phyloP scores from a whole-genome alignment of 2,113 vertebrate genomes.

The Ophiodon elongatus region DNA sequence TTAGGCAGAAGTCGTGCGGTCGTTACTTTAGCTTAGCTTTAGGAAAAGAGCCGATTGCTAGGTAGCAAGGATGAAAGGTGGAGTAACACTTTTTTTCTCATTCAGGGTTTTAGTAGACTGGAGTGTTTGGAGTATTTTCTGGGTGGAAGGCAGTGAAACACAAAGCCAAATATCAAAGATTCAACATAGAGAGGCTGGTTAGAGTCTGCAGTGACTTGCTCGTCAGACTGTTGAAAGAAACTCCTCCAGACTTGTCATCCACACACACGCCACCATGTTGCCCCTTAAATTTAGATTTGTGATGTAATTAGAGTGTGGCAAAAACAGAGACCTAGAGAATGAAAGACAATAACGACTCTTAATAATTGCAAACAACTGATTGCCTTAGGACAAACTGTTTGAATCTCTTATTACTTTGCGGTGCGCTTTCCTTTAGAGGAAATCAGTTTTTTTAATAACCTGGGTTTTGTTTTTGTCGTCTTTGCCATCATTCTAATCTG shows the following conservation, averaged over 20 bases:
- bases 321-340: not conserved
- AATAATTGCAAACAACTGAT: constrained; percentile 5
- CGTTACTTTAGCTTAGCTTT: constrained; percentile 1
- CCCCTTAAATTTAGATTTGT: constrained; percentile 24
- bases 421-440: not conserved
- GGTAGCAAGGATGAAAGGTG: not conserved
- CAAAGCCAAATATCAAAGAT: constrained; percentile 42
- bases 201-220: constrained; percentile 37
- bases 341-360: constrained; percentile 1
- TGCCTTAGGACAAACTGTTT: not conserved
- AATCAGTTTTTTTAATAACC: not conserved
- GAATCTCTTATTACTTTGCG: not conserved
- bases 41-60: constrained; percentile 14
- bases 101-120: constrained; percentile 2
- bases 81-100: not conserved
- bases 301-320: constrained; percentile 22
- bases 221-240: constrained; percentile 26
- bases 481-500: not conserved
- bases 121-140: constrained; percentile 16
- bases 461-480: not conserved
- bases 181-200: constrained; percentile 30
- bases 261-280: constrained; percentile 15
- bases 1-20: not conserved
- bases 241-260: constrained; percentile 17
- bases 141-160: constrained; percentile 24